Evolutionary conservation across 2,797 vertebrate genomes (phyloP), one percentile per base, ranked within the genome.

Genomic region (Mallotus villosus): DNA sequence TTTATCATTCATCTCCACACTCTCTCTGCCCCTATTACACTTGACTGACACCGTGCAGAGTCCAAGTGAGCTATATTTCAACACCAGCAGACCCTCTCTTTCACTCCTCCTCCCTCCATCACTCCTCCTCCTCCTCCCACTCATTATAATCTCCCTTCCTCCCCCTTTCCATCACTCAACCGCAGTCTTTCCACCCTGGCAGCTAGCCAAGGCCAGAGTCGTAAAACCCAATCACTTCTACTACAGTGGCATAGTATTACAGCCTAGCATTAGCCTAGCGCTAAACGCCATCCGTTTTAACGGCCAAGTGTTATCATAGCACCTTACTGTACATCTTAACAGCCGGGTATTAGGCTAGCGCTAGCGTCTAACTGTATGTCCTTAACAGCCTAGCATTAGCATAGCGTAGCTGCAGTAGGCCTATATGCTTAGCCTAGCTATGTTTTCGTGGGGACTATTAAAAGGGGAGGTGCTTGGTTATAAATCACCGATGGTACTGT

Each of bases 201-300:
- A n/a, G 57, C 12, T 2, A 67, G 65, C 74, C 69, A 76, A 67
- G 51, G 25, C 65, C 25, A 29, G 25, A 22, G 51, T 67, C 68
- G 73, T 71, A 73, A 75, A 78, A 71, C 41, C 59, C 65, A 67
- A 63, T 51, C 60, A 58, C 69, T 46, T 32, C 32, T 32, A 32
- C 34, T 61, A 25, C 55, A 63, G 55, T 59, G 60, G 57, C 72
- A 32, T 32, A 69, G 73, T 70, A 80, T 60, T 77, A 78, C 64
- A 66, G 22, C 68, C n/a, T 7, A 32, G 63, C 8, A 61, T 27
- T 49, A 17, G 58, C 27, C 55, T 34, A 25, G 71, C 19, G 21
- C n/a, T 49, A 12, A 11, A 17, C 46, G 46, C 12, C 12, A 12
- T 49, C 9, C 16, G 1, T 49, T 49, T 12, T 16, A 49, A 49